Evolutionary conservation across 2,113 vertebrate species (phyloP), one percentile per base, ranked within the genome.

Genomic region (Anguilla japonica): DNA sequence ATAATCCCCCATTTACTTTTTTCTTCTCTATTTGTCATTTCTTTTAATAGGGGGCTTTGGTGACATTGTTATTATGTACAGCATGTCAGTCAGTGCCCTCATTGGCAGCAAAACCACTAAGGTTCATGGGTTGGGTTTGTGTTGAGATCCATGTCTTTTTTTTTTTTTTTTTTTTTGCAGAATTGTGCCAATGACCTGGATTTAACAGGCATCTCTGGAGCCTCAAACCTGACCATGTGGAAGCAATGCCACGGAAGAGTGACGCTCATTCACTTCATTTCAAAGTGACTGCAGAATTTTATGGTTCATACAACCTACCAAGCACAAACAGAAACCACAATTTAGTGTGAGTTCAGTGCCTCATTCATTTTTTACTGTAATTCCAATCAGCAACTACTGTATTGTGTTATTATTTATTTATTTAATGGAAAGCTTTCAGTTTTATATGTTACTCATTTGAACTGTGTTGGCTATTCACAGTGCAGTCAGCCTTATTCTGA

Each of bases 241-340:
- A 57, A 63, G 79, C 34, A 50, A 60, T 56, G 50, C 46, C 83
- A 84, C 29, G 67, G 53, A 81, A 46, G 34, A 57, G 43, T 50
- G 80, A 29, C 50, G 39, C 60, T 78, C 41, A 86, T 81, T 75
- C 6, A 86, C 50, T 86, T 82, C 1, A 41, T 84, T 89, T 84
- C 20, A 83, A 87, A 14, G 40, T 29, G 81, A 85, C 53, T 82
- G 20, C 29, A 63, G 53, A 11, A 78, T 67, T 81, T 84, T 81
- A 84, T 18, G 53, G 57, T 22, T 87, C 83, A 50, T 82, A 86
- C 79, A 82, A 81, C 87, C 81, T 84, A 14, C 50, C 46, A 83
- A 83, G 53, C 46, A 53, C 3, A 56, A 39, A 57, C 7, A 56
- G 18, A 82, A 43, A 26, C 20, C 79, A 41, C n/a, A 11, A 80